Base-by-base conservation (phyloP, 2,888 invertebrate species). In the Trissoscelio sp. region DNA sequence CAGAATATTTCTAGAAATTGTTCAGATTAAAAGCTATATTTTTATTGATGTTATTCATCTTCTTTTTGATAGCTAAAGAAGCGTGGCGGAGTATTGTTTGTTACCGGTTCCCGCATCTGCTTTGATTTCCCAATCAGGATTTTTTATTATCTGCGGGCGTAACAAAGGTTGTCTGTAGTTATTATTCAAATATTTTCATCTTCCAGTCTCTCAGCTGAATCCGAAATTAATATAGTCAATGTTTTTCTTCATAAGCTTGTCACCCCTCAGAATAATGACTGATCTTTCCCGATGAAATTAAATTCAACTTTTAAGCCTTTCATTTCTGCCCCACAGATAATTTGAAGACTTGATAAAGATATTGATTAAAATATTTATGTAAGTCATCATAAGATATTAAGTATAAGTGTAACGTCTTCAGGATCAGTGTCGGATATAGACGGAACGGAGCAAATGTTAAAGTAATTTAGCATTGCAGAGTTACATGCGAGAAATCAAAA, bases 171-270 rank as follows among this genome's bases (percentile, higher is more conserved):
- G 80, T 48, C 80, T 51, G 37, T 85, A 86, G 89, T 89, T 89
- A 89, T 90, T 89, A 89, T 90, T 90, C 89, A 90, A 90, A 89
- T 89, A 89, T 89, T 90, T 88, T 87, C 84, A 85, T 88, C 87
- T 86, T 72, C 81, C 70, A 74, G 79, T 73, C 79, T 82, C 84
- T 4, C 3, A 53, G n/a, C 85, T 85, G 86, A 87, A 44, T 24
- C n/a, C 14, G 34, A 67, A 42, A 88, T 89, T 90, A 89, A 89
- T 89, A 90, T 88, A 89, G 87, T 88, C 88, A 85, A 87, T 28
- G 86, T 83, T 85, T 77, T 69, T 79, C 82, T 84, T 70, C 53
- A 16, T 48, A 66, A 72, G 60, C 83, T 57, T 75, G 80, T 85
- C 80, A 85, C 83, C 79, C 79, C 55, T 42, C 37, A 18, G 20